Evolutionary conservation across 2,113 vertebrate species (phyloP).

Genomic region (Tychaedon coryphoeus): DNA sequence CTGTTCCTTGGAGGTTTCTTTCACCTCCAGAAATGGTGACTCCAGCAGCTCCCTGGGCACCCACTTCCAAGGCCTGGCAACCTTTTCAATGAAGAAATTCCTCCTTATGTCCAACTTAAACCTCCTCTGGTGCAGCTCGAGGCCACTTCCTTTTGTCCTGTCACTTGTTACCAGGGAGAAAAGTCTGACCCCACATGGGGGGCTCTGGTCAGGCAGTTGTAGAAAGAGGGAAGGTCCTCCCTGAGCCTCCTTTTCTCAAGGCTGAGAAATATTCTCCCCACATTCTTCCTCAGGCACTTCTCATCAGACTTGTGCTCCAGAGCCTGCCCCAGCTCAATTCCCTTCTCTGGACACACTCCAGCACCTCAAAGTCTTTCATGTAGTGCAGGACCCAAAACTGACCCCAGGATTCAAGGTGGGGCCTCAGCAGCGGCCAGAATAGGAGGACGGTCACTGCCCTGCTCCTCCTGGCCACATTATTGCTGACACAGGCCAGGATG

Average conservation of each 20-base stretch:
- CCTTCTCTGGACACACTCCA: background rate
- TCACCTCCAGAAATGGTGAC: background rate
- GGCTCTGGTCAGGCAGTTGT: background rate
- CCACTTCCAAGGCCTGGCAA: background rate
- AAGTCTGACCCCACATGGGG: background rate
- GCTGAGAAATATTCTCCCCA: background rate
- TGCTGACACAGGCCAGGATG: background rate
- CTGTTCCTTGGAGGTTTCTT: no score
- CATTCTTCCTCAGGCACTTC: background rate
- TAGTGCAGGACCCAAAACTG: fast-evolving
- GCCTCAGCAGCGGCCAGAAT: background rate
- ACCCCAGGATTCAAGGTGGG: background rate
- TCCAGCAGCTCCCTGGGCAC: background rate
- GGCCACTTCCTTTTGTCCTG: background rate
- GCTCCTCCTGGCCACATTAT: background rate
- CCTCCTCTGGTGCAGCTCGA: background rate
- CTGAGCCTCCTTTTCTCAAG: background rate
- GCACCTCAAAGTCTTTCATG: background rate
- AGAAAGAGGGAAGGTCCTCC: background rate
- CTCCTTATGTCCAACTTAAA: background rate
- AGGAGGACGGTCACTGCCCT: background rate
- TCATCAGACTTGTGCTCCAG: background rate
- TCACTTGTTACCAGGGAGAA: background rate
- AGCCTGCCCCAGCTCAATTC: background rate
- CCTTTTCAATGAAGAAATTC: background rate